A percentile compares a stretch with the other conserved stretches of the same genome.
phyloP scores from a whole-genome alignment of 1,140 invertebrate species.

The Spodoptera frugiperda region DNA sequence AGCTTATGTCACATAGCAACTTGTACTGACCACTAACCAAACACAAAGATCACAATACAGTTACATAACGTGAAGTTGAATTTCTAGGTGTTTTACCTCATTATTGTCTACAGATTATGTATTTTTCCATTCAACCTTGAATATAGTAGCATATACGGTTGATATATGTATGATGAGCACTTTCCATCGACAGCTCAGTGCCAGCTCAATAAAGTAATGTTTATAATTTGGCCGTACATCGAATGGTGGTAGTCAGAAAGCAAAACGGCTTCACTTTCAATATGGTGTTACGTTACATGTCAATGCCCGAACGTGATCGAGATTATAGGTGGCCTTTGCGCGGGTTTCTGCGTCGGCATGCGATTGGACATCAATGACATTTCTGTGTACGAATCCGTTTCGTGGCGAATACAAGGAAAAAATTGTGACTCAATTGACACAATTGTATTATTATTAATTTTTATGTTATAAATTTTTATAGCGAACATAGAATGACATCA shows the following conservation, averaged over 20 bases:
- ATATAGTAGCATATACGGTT: neutral
- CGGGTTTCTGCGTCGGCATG: neutral
- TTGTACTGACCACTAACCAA: neutral
- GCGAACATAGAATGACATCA: too few species aligned
- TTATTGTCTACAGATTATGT: neutral
- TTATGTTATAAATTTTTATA: too few species aligned
- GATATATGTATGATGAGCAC: conserved; percentile 30
- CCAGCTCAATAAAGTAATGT: conserved; percentile 53
- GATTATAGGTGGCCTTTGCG: conserved; percentile 40
- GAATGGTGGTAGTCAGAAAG: conserved; percentile 67
- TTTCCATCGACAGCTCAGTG: conserved; percentile 56
- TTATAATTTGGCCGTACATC: conserved; percentile 61
- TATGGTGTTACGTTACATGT: conserved; percentile 61
- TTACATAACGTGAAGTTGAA: neutral
- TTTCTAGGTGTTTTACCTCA: neutral
- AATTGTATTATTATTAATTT: too few species aligned
- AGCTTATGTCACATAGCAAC: conserved; percentile 11
- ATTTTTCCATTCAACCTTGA: neutral
- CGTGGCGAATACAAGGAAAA: too few species aligned
- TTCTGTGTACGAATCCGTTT: neutral
- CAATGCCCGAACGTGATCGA: conserved; percentile 58
- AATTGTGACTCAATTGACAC: too few species aligned
- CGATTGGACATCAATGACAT: neutral
- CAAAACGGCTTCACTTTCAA: conserved; percentile 76
- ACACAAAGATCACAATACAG: conserved; percentile 1